Conservation (phyloP, 2,113 vertebrate genomes). For the Rousettus leschenaultii region DNA sequence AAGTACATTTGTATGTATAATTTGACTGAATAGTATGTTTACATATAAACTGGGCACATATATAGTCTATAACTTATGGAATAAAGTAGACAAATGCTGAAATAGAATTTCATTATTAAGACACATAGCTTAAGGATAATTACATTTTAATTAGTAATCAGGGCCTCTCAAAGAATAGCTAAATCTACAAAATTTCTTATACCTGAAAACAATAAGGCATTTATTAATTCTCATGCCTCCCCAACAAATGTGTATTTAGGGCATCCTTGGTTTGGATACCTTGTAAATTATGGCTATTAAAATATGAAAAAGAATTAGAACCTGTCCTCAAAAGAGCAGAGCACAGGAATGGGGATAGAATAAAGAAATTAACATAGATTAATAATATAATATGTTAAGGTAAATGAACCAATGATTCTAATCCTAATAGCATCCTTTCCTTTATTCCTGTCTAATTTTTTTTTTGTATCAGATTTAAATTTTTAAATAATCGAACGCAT, state of each 20-base stretch:
- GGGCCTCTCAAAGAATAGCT: background rate
- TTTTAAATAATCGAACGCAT: background rate
- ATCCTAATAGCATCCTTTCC: background rate
- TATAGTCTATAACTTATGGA: background rate
- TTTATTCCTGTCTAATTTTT: background rate
- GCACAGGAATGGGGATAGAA: background rate
- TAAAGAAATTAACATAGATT: background rate
- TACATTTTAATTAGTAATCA: background rate
- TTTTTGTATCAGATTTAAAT: background rate
- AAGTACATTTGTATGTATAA: background rate
- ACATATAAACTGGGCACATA: background rate
- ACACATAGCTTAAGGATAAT: background rate
- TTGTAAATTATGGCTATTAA: background rate
- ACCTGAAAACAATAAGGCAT: background rate
- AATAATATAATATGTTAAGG: background rate
- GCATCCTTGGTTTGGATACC: background rate
- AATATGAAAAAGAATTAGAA: background rate
- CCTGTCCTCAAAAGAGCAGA: background rate
- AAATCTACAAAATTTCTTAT: background rate
- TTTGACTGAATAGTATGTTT: background rate
- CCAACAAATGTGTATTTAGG: background rate
- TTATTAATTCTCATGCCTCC: background rate
- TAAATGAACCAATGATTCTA: background rate
- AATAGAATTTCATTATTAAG: background rate
- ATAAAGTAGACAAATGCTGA: background rate